Evolutionary conservation across 2,797 vertebrate genomes (phyloP).

Genomic region (Acanthurus lineatus): DNA sequence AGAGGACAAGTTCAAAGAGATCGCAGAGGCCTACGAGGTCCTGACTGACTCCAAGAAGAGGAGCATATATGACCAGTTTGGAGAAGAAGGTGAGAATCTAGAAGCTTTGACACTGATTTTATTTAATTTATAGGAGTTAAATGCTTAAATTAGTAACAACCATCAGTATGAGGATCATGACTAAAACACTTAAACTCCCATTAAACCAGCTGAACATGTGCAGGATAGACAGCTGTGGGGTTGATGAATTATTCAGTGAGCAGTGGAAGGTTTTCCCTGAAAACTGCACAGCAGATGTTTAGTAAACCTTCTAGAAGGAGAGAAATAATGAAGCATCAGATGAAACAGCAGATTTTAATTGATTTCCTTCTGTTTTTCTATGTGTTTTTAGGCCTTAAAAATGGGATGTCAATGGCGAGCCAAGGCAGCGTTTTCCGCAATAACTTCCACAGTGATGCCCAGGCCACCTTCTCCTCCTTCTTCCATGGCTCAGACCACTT

Average conservation of each 20-base stretch:
- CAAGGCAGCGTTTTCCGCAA: constrained; percentile 88
- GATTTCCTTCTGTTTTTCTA: constrained; percentile 3
- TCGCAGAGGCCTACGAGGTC: constrained; percentile 94
- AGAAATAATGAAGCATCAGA: background rate
- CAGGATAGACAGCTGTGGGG: constrained; percentile 45
- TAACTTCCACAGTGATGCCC: constrained; percentile 90
- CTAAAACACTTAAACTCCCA: constrained; percentile 20
- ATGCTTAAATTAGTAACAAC: background rate
- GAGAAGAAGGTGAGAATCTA: constrained; percentile 90
- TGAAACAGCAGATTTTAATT: constrained; percentile 7
- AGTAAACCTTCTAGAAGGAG: background rate
- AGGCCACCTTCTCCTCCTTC: constrained; percentile 92
- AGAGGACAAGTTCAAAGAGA: constrained; percentile 87
- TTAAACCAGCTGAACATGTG: constrained; percentile 35
- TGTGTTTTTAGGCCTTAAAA: constrained; percentile 77
- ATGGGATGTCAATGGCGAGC: constrained; percentile 61
- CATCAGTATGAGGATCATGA: constrained; percentile 27
- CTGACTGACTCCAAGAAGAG: constrained; percentile 94
- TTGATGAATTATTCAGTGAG: constrained; percentile 65
- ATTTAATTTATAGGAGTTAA: constrained; percentile 4
- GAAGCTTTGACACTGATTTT: background rate
- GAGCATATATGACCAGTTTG: constrained; percentile 93
- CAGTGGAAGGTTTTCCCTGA: constrained; percentile 33
- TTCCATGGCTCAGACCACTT: constrained; percentile 94
- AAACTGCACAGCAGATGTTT: constrained; percentile 23